Conservation (phyloP, 2,888 invertebrate genomes). For the Pediacus dermestoides region DNA sequence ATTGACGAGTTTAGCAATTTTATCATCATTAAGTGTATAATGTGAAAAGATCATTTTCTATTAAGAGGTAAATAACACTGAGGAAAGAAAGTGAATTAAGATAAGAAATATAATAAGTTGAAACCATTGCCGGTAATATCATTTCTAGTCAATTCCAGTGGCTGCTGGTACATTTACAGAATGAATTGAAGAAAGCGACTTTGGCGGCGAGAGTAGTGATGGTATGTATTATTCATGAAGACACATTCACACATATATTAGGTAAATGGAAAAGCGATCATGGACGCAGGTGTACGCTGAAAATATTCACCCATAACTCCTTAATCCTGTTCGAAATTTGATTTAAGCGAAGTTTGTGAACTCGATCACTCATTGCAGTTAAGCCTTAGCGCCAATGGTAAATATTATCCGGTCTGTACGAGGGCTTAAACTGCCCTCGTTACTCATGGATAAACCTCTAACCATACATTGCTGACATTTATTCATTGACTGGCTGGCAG, state of each 20-base stretch:
- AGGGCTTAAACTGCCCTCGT: constrained; percentile 20
- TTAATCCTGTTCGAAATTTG: constrained; percentile 41
- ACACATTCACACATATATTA: constrained; percentile 42
- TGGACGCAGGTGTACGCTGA: constrained; percentile 37
- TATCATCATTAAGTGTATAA: no score
- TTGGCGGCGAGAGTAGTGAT: constrained; percentile 19
- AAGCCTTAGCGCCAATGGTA: constrained; percentile 31
- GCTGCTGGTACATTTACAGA: constrained; percentile 18
- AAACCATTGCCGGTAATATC: no score
- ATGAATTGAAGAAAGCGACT: constrained; percentile 27
- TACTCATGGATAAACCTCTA: constrained; percentile 26
- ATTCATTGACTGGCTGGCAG: no score
- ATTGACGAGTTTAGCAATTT: no score
- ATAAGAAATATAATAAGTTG: no score
- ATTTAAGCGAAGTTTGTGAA: constrained; percentile 42
- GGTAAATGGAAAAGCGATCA: constrained; percentile 41
- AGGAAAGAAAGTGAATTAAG: no score
- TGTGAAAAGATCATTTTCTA: no score
- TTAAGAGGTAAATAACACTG: no score
- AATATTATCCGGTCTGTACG: constrained; percentile 9
- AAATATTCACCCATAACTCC: constrained; percentile 43
- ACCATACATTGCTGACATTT: no score
- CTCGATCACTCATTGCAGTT: constrained; percentile 39
- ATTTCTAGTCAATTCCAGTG: no score
- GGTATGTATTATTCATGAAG: constrained; percentile 42